Evolutionary conservation across 2,888 invertebrate genomes (phyloP).

Genomic region (Acronicta leporina): DNA sequence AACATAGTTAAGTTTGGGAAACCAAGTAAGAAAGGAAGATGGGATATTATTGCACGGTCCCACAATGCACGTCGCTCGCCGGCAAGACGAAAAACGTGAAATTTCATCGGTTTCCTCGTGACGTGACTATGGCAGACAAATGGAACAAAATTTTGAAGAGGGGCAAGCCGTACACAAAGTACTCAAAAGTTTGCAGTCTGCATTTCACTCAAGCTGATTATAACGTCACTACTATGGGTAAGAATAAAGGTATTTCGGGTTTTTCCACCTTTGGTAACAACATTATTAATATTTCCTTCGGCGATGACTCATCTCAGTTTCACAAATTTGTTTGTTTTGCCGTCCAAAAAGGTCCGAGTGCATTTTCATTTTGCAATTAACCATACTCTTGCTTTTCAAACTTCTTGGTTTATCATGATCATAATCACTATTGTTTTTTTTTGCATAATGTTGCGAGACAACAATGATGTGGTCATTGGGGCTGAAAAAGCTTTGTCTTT

Average conservation of each 20-base stretch:
- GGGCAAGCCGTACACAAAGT: slow-evolving; percentile 86
- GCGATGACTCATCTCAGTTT: slow-evolving; percentile 67
- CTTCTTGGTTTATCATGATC: slow-evolving; percentile 27
- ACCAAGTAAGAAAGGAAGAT: slow-evolving; percentile 67
- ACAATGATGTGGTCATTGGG: slow-evolving; percentile 36
- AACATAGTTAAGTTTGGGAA: slow-evolving; percentile 51
- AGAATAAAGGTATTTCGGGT: slow-evolving; percentile 85
- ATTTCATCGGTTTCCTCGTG: slow-evolving; percentile 86
- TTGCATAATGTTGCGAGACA: slow-evolving; percentile 39
- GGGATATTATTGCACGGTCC: slow-evolving; percentile 88
- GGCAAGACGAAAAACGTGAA: slow-evolving; percentile 88
- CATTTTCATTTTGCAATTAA: slow-evolving; percentile 48
- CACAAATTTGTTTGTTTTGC: slow-evolving; percentile 56
- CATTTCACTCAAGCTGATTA: slow-evolving; percentile 85
- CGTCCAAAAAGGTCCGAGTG: slow-evolving; percentile 29
- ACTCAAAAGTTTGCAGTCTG: slow-evolving; percentile 87
- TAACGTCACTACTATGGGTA: slow-evolving; percentile 88
- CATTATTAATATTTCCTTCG: slow-evolving; percentile 65
- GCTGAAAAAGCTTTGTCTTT: slow-evolving; percentile 27
- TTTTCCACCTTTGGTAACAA: slow-evolving; percentile 73
- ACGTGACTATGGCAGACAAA: slow-evolving; percentile 77
- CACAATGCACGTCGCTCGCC: slow-evolving; percentile 87
- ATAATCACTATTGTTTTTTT: slow-evolving; percentile 42
- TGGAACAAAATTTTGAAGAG: slow-evolving; percentile 84
- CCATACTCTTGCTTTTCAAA: slow-evolving; percentile 49